Conservation (phyloP, 53 echinoderm and acorn worm species). For the Actinopyga echinites region DNA sequence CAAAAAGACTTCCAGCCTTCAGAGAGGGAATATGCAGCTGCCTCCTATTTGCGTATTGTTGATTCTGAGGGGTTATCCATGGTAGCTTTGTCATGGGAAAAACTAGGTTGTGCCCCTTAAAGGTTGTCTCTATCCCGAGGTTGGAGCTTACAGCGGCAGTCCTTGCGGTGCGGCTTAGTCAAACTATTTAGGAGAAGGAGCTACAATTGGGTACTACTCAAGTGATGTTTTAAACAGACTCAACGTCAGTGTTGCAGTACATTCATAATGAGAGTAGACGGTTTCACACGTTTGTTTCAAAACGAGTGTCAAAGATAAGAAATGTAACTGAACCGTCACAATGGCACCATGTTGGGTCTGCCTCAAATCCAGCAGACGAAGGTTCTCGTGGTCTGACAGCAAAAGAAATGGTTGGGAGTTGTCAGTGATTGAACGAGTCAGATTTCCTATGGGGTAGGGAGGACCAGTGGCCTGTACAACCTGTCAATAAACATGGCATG, state of each 20-base stretch:
- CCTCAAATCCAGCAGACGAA: constrained; percentile 67
- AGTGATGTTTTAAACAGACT: constrained; percentile 54
- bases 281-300: constrained; percentile 71
- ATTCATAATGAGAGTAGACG: constrained; percentile 57
- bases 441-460: constrained; percentile 52
- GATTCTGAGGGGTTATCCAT: constrained; percentile 6
- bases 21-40: constrained; percentile 53
- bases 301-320: constrained; percentile 57
- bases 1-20: too few relatives aligned
- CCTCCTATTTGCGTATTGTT: constrained; percentile 54
- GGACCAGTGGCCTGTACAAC: constrained; percentile 53
- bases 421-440: constrained; percentile 58
- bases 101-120: constrained; percentile 59
- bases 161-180: constrained; percentile 31
- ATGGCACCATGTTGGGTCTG: constrained; percentile 55
- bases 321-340: constrained; percentile 33
- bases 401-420: constrained; percentile 7
- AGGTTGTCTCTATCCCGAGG: constrained; percentile 56
- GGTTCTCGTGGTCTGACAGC: constrained; percentile 60
- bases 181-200: constrained; percentile 22
- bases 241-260: too few relatives aligned
- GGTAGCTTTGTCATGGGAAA: constrained; percentile 64
- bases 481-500: neutral
- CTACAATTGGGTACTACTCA: too few relatives aligned
- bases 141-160: constrained; percentile 68